Base-by-base conservation (phyloP, 2,113 vertebrate genomes). In the Apistogramma diplotaenia region DNA sequence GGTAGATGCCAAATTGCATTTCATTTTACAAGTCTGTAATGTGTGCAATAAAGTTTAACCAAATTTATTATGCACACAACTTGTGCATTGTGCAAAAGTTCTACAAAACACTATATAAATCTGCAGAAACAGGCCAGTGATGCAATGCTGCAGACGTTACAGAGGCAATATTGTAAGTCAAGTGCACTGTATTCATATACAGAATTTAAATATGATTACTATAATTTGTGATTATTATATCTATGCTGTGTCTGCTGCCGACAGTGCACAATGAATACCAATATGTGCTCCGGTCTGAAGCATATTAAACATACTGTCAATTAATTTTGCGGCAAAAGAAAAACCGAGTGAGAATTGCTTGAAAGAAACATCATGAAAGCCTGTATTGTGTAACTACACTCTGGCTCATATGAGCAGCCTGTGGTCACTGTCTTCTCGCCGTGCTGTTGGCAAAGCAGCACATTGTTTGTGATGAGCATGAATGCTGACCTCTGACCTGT, bases 401-500 rank as follows among this genome's bases (percentile, higher is more conserved):
- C 74, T 79, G 75, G 83, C 92, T 94, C 82, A 91, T 89, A 87
- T 75, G 88, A 89, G 89, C 81, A 87, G 89, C 57, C 79, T 85
- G 60, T 88, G 76, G 80, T 90, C 89, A 84, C 86, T 75, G 89
- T 94, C 90, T 91, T 93, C 74, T 77, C 84, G 95, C 94, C 95
- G 87, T 94, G 93, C n/a, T 87, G 59, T 85, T 71, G 88, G 90
- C 94, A 96, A 95, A 96, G 96, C 95, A 90, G 92, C 93, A 94
- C 97, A 96, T 97, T 97, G 96, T 97, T 96, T 96, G 96, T 94
- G 94, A 95, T 93, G 95, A 95, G 96, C 96, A 96, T 95, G 96
- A 96, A 95, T 79, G 91, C 92, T 96, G 97, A 97, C 96, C 97
- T 97, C 94, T 97, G 96, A 90, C 96, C 95, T 94, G 92, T 92